Conservation (phyloP, 2,797 vertebrate species). For the Melanotaenia boesemani region DNA sequence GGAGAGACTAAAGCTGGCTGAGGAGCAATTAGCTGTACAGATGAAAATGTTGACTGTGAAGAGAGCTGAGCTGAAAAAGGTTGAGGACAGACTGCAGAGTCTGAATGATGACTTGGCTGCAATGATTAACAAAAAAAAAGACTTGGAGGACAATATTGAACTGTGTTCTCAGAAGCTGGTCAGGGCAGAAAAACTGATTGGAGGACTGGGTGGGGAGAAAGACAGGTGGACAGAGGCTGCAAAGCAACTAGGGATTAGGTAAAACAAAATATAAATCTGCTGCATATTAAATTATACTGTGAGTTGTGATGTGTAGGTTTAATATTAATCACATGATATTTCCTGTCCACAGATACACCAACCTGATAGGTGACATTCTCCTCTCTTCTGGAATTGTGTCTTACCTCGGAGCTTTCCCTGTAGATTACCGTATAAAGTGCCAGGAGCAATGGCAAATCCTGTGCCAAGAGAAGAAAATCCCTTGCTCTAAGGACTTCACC, state of each 20-base stretch:
- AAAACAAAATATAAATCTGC: slow-evolving; percentile 1
- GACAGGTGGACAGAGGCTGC: slow-evolving; percentile 93
- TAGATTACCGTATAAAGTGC: slow-evolving; percentile 88
- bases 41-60: slow-evolving; percentile 88
- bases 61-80: slow-evolving; percentile 88
- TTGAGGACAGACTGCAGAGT: slow-evolving; percentile 87
- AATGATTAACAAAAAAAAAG: slow-evolving; percentile 88
- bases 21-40: slow-evolving; percentile 83
- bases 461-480: slow-evolving; percentile 87
- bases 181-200: slow-evolving; percentile 92
- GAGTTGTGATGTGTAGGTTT: not conserved
- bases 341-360: slow-evolving; percentile 80
- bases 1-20: slow-evolving; percentile 84
- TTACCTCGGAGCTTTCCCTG: slow-evolving; percentile 93
- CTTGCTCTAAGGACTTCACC: slow-evolving; percentile 88
- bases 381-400: slow-evolving; percentile 91
- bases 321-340: slow-evolving; percentile 49
- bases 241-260: slow-evolving; percentile 79
- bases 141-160: slow-evolving; percentile 89
- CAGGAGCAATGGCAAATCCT: slow-evolving; percentile 87
- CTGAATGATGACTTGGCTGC: slow-evolving; percentile 87
- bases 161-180: slow-evolving; percentile 91
- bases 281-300: slow-evolving; percentile 4
- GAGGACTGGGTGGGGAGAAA: slow-evolving; percentile 95
- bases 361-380: slow-evolving; percentile 92